These are phyloP conservation scores for Diceros bicornis DNA, from an alignment of 2,797 vertebrate genomes.

Conservation along the genomic window DNA sequence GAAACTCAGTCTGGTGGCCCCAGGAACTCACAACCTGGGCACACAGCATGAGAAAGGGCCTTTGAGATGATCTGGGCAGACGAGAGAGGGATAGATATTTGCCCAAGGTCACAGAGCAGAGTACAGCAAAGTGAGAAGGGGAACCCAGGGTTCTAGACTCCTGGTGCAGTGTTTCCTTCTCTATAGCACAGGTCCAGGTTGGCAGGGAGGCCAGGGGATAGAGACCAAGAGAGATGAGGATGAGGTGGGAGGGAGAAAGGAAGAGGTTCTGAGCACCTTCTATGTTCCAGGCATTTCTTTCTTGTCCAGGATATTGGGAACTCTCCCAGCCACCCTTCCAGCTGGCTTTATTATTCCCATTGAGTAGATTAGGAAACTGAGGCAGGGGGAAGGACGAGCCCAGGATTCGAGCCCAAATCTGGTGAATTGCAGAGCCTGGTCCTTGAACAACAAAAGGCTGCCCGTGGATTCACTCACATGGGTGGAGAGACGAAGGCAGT, in stretches of 20 bases:
- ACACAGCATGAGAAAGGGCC: background rate
- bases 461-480: background rate
- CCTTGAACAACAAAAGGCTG: background rate
- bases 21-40: background rate
- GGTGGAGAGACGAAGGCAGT: background rate
- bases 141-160: background rate
- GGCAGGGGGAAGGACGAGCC: background rate
- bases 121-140: background rate
- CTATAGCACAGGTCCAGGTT: background rate
- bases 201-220: background rate
- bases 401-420: background rate
- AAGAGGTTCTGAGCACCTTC: background rate
- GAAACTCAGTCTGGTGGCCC: background rate
- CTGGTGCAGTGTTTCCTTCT: background rate
- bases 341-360: background rate
- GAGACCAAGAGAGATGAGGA: background rate
- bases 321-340: background rate
- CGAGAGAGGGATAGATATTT: background rate
- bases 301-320: background rate
- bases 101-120: background rate
- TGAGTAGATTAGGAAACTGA: background rate
- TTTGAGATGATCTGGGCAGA: background rate
- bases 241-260: accelerated
- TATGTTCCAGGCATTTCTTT: too few relatives aligned
- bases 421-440: background rate